Base-by-base conservation (phyloP, 2,113 vertebrate genomes). In the Nicator chloris region DNA sequence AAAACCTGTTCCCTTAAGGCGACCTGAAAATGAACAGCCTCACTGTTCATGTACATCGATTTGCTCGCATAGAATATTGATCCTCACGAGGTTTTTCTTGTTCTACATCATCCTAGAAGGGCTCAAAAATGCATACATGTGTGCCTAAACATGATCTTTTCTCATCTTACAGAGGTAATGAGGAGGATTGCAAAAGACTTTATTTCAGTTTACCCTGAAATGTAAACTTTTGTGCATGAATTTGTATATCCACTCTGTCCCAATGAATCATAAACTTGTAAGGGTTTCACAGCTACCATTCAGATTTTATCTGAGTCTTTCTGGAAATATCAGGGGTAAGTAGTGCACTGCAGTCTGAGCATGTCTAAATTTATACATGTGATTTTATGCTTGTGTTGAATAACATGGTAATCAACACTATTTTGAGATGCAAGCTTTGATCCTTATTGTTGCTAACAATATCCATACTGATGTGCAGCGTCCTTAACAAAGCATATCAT, bases 341-440 rank as follows among this genome's bases (percentile, higher is more conserved):
- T 66, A 90, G 70, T 28, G 45, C 35, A 30, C 35, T 59, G 10
- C 39, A 68, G 56, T 45, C 59, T 73, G 39, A 94, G 44, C 40
- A 11, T 90, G 64, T 59, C 47, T 69, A 61, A 78, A 63, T 82
- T 82, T 82, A 54, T 70, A 64, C 0, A 7, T 70, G 63, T 1
- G 3, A n/a, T 83, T 95, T 88, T 49, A 27, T 66, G 47, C 59
- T 77, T 8, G 1, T 31, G 22, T 73, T 82, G 56, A 70, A 85
- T 85, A 88, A 40, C 0, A 0, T 42, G 45, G 19, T 30, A 59
- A 44, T 51, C 79, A 66, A 39, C 37, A 12, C n/a, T 70, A 56
- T 78, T 88, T 86, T 81, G 64, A 93, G 92, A 78, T 81, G 49
- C 40, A 80, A 73, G 50, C 44, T 91, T 94, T 92, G 82, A 94